A percentile compares a stretch with the other conserved stretches of the same genome.
Conservation (phyloP, 2,113 vertebrate genomes). For the Actinemys pallida region DNA sequence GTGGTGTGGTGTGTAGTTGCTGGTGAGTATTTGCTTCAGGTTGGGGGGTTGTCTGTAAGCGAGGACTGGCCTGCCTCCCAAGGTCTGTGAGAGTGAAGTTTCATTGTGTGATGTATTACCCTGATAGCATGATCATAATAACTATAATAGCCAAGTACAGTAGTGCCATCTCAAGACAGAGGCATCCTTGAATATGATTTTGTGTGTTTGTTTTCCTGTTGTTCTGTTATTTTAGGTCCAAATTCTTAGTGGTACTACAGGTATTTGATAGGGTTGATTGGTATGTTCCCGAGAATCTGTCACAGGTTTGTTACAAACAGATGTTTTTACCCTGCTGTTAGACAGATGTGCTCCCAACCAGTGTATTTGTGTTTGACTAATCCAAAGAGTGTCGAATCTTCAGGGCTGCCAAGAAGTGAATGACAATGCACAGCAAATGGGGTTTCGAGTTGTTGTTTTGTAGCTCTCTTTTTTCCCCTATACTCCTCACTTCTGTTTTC, state of each 20-base stretch:
- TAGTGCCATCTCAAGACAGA: not conserved
- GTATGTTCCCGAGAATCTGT: not conserved
- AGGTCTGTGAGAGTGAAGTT: too few relatives aligned
- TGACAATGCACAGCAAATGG: not conserved
- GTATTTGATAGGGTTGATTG: not conserved
- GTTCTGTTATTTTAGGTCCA: not conserved
- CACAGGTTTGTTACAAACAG: not conserved
- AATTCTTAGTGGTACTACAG: not conserved
- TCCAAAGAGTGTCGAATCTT: not conserved
- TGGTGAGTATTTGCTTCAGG: too few relatives aligned
- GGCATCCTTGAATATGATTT: not conserved
- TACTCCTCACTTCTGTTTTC: slow-evolving; percentile 13
- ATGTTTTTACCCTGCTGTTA: not conserved
- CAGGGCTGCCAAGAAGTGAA: not conserved
- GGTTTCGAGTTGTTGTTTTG: not conserved
- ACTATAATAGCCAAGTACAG: not conserved
- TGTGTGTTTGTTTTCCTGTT: not conserved
- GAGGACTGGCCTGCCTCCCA: too few relatives aligned
- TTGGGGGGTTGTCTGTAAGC: too few relatives aligned
- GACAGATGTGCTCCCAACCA: not conserved
- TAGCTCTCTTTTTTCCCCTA: not conserved
- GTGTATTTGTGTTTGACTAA: not conserved
- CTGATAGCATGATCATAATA: not conserved
- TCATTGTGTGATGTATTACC: accelerated
- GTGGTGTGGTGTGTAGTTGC: too few relatives aligned